These are phyloP conservation scores for Oreonectes daqikongensis DNA, from an alignment of 2,797 vertebrate species.

Conservation along the genomic window DNA sequence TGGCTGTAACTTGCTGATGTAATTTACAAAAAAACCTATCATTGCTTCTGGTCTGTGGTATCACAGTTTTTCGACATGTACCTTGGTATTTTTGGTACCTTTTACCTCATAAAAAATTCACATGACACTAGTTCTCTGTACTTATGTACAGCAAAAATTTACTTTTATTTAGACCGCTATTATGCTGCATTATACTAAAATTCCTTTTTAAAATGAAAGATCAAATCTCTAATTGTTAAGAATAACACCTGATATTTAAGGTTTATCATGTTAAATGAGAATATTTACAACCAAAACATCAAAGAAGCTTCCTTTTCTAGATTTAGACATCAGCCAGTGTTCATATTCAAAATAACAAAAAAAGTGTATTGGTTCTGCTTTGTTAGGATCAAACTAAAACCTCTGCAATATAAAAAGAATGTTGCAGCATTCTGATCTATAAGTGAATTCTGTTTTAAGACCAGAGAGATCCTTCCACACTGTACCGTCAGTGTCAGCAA, in stretches of 20 bases:
- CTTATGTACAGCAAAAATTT: neutral
- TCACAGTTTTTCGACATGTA: neutral
- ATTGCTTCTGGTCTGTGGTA: too few species aligned
- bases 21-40: too few species aligned
- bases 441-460: conserved; percentile 11
- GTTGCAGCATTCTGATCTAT: neutral
- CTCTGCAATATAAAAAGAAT: neutral
- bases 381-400: conserved; percentile 4
- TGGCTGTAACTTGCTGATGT: too few species aligned
- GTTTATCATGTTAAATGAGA: neutral
- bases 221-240: neutral
- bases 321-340: neutral
- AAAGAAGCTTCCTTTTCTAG: neutral
- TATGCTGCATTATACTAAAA: neutral
- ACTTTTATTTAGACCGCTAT: neutral
- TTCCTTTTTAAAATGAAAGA: neutral
- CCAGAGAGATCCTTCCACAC: conserved; percentile 3
- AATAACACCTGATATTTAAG: neutral
- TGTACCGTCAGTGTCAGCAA: conserved; percentile 25
- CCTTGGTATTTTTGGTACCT: neutral
- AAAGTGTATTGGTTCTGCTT: neutral
- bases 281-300: neutral
- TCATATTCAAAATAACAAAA: neutral
- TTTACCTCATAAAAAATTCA: neutral
- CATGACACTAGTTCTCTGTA: neutral